Base-by-base conservation (phyloP, 64 coral and sea anemone species). In the Hydrozoanthus tunicans region DNA sequence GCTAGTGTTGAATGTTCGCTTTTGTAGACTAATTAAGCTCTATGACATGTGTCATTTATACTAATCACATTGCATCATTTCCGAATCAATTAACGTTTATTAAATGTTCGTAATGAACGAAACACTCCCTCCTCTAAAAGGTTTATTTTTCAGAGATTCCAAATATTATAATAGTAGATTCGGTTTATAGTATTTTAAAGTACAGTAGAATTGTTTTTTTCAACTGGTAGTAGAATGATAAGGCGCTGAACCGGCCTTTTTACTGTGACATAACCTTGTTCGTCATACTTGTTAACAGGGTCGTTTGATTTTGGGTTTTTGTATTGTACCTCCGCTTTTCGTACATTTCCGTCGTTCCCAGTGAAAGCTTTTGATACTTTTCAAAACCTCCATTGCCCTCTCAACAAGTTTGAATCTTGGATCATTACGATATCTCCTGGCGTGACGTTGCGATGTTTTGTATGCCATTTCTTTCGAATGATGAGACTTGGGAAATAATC, bases 331-430 rank as follows among this genome's bases (percentile, higher is more conserved):
- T 20, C 20, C 20, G 20, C 20, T 25, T 77, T 77, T 77, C 23
- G 73, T 77, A 77, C 73, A 53, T 77, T 77, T 53, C 73, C 6
- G 6, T 77, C 73, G 73, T 9, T 77, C 32, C 73, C 73, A 77
- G 73, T 77, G 54, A 77, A 53, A 12, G 32, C 73, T 12, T 77
- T 77, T 53, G 73, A 77, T 11, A 53, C 73, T 53, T 77, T 54
- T 54, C 51, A 10, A 10, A 66, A 53, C 4, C 32, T 77, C 73
- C 32, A 77, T 53, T 77, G 43, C 32, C 73, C 73, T 77, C 73
- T 77, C 32, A 77, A 8, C 54, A 77, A 53, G 73, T 77, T 77
- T 77, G 73, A 77, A 77, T 77, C 73, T 77, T 77, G 32, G 6
- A 77, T 77, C 73, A 77, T 77, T 6, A 77, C 73, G 27, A 77